phyloP scores from a whole-genome alignment of 2,113 vertebrate genomes.

The Oryzias javanicus region DNA sequence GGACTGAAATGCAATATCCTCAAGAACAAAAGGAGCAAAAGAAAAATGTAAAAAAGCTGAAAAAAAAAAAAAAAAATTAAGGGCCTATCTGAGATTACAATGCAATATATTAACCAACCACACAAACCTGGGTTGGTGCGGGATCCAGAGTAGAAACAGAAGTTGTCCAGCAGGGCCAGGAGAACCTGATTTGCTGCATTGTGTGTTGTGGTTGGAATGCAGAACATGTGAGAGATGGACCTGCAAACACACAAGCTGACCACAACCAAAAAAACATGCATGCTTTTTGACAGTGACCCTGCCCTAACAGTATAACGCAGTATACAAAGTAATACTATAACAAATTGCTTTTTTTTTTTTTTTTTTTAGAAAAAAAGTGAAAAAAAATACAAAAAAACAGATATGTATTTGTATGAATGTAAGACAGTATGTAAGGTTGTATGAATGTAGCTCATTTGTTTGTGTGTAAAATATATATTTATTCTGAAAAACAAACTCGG shows the following conservation, averaged over 20 bases:
- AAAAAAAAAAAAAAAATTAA: background rate
- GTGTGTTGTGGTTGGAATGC: slow-evolving; percentile 10
- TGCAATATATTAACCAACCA: slow-evolving; percentile 44
- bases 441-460: slow-evolving; percentile 64
- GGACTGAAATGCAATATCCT: slow-evolving; percentile 11
- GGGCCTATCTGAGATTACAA: slow-evolving; percentile 27
- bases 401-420: slow-evolving; percentile 73
- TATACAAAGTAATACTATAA: slow-evolving; percentile 74
- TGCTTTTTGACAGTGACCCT: slow-evolving; percentile 72
- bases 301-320: slow-evolving; percentile 67
- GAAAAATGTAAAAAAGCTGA: background rate
- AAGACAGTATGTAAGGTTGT: slow-evolving; percentile 59
- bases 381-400: slow-evolving; percentile 54
- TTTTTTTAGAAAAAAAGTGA: slow-evolving; percentile 68
- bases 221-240: slow-evolving; percentile 8
- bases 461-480: slow-evolving; percentile 73
- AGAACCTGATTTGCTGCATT: slow-evolving; percentile 1
- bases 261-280: slow-evolving; percentile 75
- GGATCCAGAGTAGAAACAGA: slow-evolving; percentile 7
- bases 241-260: slow-evolving; percentile 39
- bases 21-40: background rate
- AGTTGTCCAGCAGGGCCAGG: background rate
- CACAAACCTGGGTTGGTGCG: slow-evolving; percentile 28
- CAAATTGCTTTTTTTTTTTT: slow-evolving; percentile 41
- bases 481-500: slow-evolving; percentile 61